These are phyloP conservation scores for Aporophyla lueneburgensis DNA, from an alignment of 2,888 invertebrate species.

Conservation along the genomic window DNA sequence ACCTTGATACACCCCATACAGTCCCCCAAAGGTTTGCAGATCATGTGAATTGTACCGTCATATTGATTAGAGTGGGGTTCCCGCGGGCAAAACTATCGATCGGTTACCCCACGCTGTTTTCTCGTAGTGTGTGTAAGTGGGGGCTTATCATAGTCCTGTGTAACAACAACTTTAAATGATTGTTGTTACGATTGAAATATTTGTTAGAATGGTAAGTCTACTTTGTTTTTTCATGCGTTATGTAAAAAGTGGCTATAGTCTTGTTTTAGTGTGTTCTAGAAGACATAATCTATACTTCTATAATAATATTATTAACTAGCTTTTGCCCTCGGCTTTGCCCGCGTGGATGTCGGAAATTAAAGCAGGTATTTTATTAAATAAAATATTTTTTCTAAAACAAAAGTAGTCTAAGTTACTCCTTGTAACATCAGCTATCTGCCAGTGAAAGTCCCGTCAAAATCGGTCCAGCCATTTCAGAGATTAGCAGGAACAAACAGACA, in stretches of 20 bases:
- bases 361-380: too few species aligned
- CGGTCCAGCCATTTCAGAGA: too few species aligned
- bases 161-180: background rate
- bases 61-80: conserved; percentile 62
- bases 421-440: too few species aligned
- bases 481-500: too few species aligned
- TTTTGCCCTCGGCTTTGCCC: too few species aligned
- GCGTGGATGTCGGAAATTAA: too few species aligned
- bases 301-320: too few species aligned
- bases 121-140: conserved; percentile 31
- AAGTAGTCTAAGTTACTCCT: too few species aligned
- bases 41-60: conserved; percentile 47
- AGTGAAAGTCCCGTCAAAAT: too few species aligned
- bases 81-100: conserved; percentile 66
- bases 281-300: background rate
- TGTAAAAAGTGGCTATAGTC: background rate
- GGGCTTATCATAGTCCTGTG: conserved; percentile 19
- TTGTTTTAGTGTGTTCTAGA: background rate
- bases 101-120: conserved; percentile 30
- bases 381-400: too few species aligned
- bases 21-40: conserved; percentile 39
- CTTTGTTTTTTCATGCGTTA: background rate
- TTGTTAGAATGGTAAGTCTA: background rate
- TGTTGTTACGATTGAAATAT: conserved; percentile 11
- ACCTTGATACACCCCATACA: conserved; percentile 45